Evolutionary conservation across 2,113 vertebrate genomes (phyloP), one percentile per base, ranked within the genome.

Genomic region (Lota lota): DNA sequence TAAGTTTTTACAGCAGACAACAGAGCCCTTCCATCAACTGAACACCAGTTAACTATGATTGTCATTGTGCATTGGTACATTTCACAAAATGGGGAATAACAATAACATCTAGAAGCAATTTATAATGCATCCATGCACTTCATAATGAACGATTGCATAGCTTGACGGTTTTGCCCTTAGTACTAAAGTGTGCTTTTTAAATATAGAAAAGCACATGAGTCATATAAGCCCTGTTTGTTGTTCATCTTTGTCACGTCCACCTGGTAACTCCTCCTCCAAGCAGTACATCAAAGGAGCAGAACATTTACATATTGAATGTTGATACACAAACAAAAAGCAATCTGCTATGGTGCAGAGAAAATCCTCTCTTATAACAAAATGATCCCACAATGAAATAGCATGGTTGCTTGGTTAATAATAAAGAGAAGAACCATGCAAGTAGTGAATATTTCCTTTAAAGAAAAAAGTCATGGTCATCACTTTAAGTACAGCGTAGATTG

Each of bases 21-120:
- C 74, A 83, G 88, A 96, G 95, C 93, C 93, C 94, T 94, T 93
- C 84, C 80, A 86, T 85, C 86, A 82, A 87, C 85, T 89, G 91
- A 87, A 86, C 85, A 90, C 93, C 91, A 93, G 91, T 89, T 83
- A 86, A 78, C 84, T 87, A 74, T 93, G 94, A 94, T 95, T 95
- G 94, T 95, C 94, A 77, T 86, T 87, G 87, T 88, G 88, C 87
- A 79, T 84, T 91, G 89, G 85, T 90, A 83, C 83, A 68, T 83
- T 67, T 85, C 82, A 80, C 84, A 53, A 53, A 53, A 56, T 84
- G 82, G 87, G 77, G 15, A 59, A 51, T 67, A 74, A 67, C 70
- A 67, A 71, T 64, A 66, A 67, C 71, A 59, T 57, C 83, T 76
- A 74, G 63, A 85, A 87, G 88, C 85, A 66, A 65, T 79, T 71